A percentile compares a stretch with the other conserved stretches of the same genome.
These are phyloP conservation scores for Pachypanchax playfairii DNA, from an alignment of 2,113 vertebrate species.

Conservation along the genomic window DNA sequence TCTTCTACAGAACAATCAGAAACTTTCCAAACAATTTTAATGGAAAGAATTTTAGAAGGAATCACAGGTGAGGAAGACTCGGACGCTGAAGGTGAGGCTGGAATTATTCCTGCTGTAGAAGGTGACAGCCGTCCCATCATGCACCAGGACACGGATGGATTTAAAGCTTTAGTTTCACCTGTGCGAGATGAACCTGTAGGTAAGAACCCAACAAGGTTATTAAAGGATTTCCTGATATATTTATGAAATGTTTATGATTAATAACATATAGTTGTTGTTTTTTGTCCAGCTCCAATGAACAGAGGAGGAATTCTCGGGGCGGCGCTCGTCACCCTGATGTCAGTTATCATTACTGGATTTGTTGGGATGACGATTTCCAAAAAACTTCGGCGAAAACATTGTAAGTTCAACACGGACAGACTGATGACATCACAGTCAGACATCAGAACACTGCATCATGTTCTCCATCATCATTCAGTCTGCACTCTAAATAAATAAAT, in stretches of 20 bases:
- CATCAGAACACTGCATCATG: no score
- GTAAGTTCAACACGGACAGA: slow-evolving; percentile 22
- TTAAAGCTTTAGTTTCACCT: not conserved
- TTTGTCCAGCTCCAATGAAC: slow-evolving; percentile 44
- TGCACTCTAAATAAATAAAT: not conserved
- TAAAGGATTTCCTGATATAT: no score
- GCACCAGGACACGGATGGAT: not conserved
- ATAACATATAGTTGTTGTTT: no score
- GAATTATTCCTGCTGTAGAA: not conserved
- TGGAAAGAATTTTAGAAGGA: slow-evolving; percentile 1
- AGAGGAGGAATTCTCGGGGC: slow-evolving; percentile 44
- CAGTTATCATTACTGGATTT: slow-evolving; percentile 44
- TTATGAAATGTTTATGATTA: no score
- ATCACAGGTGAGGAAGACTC: not conserved
- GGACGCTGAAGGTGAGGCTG: not conserved
- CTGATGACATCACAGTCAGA: no score
- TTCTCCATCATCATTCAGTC: no score
- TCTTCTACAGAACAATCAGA: not conserved
- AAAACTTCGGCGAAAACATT: slow-evolving; percentile 53
- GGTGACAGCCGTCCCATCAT: not conserved
- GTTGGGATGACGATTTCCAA: slow-evolving; percentile 24
- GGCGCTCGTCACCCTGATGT: slow-evolving; percentile 50
- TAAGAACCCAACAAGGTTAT: slow-evolving; percentile 37
- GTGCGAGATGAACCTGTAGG: slow-evolving; percentile 21
- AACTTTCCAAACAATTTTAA: not conserved